A percentile compares a stretch with the other conserved stretches of the same genome.
These are phyloP conservation scores for Telmatochromis brichardi DNA, from an alignment of 2,113 vertebrate species.

Conservation along the genomic window DNA sequence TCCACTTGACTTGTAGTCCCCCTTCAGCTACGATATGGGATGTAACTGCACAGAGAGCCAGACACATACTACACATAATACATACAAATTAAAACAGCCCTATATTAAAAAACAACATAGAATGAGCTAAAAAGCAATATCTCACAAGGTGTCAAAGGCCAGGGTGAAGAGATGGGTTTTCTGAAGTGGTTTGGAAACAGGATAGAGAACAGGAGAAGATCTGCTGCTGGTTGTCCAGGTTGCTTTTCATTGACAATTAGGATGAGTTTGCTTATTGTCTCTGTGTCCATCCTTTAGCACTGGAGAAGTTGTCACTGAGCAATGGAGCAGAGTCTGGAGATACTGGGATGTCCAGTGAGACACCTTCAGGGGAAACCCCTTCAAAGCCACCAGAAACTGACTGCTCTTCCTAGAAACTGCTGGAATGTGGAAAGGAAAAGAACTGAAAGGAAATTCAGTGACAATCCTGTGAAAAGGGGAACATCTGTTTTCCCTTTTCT, in stretches of 20 bases:
- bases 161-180: neutral
- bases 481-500: neutral
- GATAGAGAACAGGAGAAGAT: neutral
- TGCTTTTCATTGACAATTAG: neutral
- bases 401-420: constrained; percentile 73
- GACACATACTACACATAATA: neutral
- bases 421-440: neutral
- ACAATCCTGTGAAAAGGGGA: neutral
- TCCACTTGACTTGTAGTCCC: neutral
- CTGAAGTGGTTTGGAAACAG: neutral
- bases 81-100: neutral
- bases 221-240: neutral
- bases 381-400: constrained; percentile 74
- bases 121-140: neutral
- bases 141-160: neutral
- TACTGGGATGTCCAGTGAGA: constrained; percentile 76
- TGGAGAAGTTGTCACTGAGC: constrained; percentile 82
- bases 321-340: constrained; percentile 85
- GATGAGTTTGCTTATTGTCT: neutral
- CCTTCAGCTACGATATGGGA: neutral
- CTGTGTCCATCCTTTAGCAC: constrained; percentile 60
- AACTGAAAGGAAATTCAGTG: neutral
- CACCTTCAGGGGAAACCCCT: constrained; percentile 73
- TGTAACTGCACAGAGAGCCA: neutral
- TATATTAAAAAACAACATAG: neutral